These are phyloP conservation scores for Pycnomerus fuliginosus DNA, from an alignment of 2,888 invertebrate genomes.

Conservation along the genomic window DNA sequence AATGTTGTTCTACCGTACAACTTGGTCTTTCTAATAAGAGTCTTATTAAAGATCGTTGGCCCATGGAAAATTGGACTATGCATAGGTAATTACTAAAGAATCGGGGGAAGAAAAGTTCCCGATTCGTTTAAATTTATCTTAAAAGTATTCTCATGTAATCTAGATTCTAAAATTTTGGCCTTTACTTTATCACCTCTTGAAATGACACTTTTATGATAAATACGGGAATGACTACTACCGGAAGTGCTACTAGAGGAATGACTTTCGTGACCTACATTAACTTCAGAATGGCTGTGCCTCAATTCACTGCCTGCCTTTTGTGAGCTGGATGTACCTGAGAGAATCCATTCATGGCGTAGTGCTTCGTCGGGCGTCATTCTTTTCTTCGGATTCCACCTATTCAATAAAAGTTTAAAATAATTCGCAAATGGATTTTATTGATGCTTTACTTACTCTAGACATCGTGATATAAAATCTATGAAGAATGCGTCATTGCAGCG, in stretches of 20 bases:
- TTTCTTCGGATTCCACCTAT: constrained; percentile 89
- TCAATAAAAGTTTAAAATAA: neutral
- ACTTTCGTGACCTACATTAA: constrained; percentile 48
- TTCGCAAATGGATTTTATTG: neutral
- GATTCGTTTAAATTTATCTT: constrained; percentile 60
- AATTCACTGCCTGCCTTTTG: constrained; percentile 49
- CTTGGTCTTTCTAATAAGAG: too few relatives aligned
- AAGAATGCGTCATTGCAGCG: constrained; percentile 86
- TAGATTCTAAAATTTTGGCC: constrained; percentile 49
- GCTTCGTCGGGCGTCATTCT: constrained; percentile 92
- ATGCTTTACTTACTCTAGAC: constrained; percentile 77
- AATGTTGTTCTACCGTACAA: constrained; percentile 18
- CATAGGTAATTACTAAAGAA: too few relatives aligned
- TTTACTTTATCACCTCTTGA: constrained; percentile 49
- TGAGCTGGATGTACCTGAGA: constrained; percentile 49
- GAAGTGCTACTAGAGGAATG: constrained; percentile 49
- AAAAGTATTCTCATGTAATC: constrained; percentile 51
- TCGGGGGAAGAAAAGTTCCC: constrained; percentile 64
- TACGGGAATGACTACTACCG: constrained; percentile 43
- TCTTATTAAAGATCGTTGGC: constrained; percentile 27
- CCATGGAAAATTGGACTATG: constrained; percentile 12
- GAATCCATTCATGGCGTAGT: constrained; percentile 79
- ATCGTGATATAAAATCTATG: constrained; percentile 86
- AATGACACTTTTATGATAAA: constrained; percentile 43
- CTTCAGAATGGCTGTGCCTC: constrained; percentile 56